A percentile compares a stretch with the other conserved stretches of the same genome.
Conservation (phyloP, 2,797 vertebrate species). For the Discoglossus pictus region DNA sequence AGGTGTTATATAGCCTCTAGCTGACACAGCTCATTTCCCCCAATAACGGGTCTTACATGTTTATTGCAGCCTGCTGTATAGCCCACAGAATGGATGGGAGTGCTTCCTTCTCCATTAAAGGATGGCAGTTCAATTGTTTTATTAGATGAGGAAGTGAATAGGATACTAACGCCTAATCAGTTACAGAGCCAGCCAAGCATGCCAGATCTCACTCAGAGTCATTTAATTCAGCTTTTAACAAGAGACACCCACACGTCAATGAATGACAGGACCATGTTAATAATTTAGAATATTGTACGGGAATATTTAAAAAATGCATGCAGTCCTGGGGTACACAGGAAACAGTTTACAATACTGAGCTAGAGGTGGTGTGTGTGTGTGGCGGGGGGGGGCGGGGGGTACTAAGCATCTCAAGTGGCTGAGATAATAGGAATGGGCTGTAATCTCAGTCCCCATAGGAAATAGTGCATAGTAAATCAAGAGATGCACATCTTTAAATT, state of each 20-base stretch:
- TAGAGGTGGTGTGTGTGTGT: too few species aligned
- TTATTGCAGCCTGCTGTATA: constrained; percentile 1
- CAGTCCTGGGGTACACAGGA: too few species aligned
- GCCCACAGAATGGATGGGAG: constrained; percentile 11
- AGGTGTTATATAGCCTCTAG: constrained; percentile 27
- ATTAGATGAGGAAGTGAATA: constrained; percentile 9
- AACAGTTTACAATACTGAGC: too few species aligned
- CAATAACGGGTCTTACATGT: constrained; percentile 26
- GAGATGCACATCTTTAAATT: too few species aligned
- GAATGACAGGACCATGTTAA: background rate
- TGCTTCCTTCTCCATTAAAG: constrained; percentile 16
- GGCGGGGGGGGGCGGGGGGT: too few species aligned
- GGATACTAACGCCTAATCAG: constrained; percentile 23
- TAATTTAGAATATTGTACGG: too few species aligned
- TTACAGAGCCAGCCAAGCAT: constrained; percentile 12
- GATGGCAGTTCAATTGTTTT: constrained; percentile 33
- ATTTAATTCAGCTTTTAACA: background rate
- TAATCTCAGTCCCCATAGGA: too few species aligned
- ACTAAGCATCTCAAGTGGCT: too few species aligned
- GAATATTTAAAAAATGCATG: too few species aligned
- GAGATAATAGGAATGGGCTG: too few species aligned
- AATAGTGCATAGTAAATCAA: too few species aligned
- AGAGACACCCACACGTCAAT: background rate
- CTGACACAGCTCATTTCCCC: constrained; percentile 37
- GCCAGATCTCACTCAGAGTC: background rate